These are phyloP conservation scores for Oreochromis niloticus DNA, from an alignment of 2,113 vertebrate species.

Conservation along the genomic window DNA sequence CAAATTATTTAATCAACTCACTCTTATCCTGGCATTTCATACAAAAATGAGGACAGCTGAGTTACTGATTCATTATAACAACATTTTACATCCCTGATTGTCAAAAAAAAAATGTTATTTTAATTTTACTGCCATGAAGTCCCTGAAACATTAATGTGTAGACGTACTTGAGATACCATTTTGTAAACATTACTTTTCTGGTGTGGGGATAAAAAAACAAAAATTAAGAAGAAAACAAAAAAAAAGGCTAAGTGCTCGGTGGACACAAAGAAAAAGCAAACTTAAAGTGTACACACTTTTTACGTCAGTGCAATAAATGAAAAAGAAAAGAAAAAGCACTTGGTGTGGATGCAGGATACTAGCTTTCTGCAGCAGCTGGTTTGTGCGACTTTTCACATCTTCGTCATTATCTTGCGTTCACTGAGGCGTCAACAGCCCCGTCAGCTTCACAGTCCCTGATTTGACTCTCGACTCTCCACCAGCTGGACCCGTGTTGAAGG, in stretches of 20 bases:
- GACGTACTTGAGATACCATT: background rate
- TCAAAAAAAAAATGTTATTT: background rate
- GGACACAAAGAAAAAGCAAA: background rate
- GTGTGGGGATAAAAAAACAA: background rate
- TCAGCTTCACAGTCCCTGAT: conserved; percentile 21
- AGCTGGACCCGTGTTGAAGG: background rate
- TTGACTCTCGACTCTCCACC: background rate
- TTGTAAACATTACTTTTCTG: background rate
- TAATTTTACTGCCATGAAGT: background rate
- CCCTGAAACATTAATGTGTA: background rate
- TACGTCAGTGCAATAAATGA: conserved; percentile 9
- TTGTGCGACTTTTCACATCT: conserved; percentile 18
- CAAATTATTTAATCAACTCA: background rate
- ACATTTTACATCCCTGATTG: background rate
- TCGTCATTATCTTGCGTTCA: background rate
- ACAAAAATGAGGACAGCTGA: background rate
- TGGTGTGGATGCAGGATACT: background rate
- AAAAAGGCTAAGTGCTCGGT: accelerated
- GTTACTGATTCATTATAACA: background rate
- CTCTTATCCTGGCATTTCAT: background rate
- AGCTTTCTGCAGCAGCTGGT: conserved; percentile 5
- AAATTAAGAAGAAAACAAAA: background rate
- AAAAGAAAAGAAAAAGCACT: background rate
- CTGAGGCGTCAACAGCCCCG: conserved; percentile 1
- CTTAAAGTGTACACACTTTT: background rate